Evolutionary conservation across 92 coral and sea anemone species (phyloP).

Genomic region (Diadumene lineata): DNA sequence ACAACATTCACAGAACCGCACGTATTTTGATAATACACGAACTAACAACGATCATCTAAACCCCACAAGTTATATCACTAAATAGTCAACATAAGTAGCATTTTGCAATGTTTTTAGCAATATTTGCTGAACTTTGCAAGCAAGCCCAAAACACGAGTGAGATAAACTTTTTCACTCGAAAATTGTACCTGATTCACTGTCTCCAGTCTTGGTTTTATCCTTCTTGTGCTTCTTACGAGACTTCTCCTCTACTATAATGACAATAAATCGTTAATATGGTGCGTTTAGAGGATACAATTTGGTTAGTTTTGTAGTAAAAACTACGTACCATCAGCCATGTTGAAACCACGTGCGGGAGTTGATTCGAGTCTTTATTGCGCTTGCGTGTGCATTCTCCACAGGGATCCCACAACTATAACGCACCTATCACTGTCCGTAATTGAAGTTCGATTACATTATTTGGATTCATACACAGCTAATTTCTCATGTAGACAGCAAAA

Average conservation of each 20-base stretch:
- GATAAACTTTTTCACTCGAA: not conserved
- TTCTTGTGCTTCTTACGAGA: conserved; percentile 81
- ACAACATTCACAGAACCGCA: no score
- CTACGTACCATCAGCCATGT: conserved; percentile 82
- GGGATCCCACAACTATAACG: conserved; percentile 36
- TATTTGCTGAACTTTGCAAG: not conserved
- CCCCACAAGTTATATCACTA: not conserved
- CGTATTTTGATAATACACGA: no score
- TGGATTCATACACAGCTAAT: no score
- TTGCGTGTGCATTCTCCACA: conserved; percentile 32
- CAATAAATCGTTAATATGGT: not conserved
- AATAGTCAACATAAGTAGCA: not conserved
- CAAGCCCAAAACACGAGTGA: not conserved
- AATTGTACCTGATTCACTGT: conserved; percentile 58
- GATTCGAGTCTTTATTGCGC: conserved; percentile 27
- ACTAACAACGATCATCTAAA: no score
- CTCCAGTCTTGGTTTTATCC: conserved; percentile 57
- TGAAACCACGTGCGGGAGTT: conserved; percentile 59
- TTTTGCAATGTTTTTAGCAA: not conserved
- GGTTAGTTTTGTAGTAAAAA: not conserved
- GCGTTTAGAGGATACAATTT: not conserved
- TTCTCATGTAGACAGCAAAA: no score
- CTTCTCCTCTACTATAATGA: conserved; percentile 39
- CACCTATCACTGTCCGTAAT: no score
- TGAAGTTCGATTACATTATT: no score